Evolutionary conservation across 1,140 invertebrate genomes (phyloP).

Genomic region (Zaprionus vittiger): DNA sequence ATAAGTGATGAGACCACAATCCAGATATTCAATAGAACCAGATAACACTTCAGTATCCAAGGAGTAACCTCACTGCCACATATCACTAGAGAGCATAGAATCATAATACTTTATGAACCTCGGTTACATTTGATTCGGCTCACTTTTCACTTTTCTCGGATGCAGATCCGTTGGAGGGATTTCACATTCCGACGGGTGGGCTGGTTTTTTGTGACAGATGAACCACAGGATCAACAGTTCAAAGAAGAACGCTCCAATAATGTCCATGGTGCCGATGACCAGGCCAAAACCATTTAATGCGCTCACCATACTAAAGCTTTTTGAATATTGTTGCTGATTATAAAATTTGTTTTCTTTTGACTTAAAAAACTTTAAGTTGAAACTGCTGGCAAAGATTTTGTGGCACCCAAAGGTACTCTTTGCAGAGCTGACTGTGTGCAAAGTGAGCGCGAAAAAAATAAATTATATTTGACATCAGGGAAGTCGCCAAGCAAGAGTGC

Average conservation of each 20-base stretch:
- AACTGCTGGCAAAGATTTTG: conserved; percentile 61
- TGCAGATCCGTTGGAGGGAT: not conserved
- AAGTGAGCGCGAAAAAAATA: conserved; percentile 77
- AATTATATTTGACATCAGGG: conserved; percentile 77
- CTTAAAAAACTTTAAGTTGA: conserved; percentile 51
- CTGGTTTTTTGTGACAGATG: conserved; percentile 15
- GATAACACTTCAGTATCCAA: conserved; percentile 57
- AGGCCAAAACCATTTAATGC: conserved; percentile 59
- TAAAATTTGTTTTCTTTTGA: conserved; percentile 30
- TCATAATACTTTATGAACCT: not conserved
- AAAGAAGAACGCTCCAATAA: conserved; percentile 58
- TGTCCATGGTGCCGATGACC: conserved; percentile 68
- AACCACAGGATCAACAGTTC: conserved; percentile 61
- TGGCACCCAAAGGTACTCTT: conserved; percentile 46
- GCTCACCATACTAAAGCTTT: conserved; percentile 36
- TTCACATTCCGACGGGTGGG: not conserved
- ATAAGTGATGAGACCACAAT: conserved; percentile 55
- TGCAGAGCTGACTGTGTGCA: conserved; percentile 43
- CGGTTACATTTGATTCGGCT: not conserved
- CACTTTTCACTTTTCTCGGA: not conserved
- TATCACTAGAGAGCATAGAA: conserved; percentile 21
- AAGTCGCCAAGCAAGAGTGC: conserved; percentile 31
- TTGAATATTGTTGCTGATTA: not conserved
- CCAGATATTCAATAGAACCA: conserved; percentile 63
- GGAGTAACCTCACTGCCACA: conserved; percentile 15